Evolutionary conservation across 2,113 vertebrate species (phyloP), one percentile per base, ranked within the genome.

Genomic region (Anser brachyrhynchus): DNA sequence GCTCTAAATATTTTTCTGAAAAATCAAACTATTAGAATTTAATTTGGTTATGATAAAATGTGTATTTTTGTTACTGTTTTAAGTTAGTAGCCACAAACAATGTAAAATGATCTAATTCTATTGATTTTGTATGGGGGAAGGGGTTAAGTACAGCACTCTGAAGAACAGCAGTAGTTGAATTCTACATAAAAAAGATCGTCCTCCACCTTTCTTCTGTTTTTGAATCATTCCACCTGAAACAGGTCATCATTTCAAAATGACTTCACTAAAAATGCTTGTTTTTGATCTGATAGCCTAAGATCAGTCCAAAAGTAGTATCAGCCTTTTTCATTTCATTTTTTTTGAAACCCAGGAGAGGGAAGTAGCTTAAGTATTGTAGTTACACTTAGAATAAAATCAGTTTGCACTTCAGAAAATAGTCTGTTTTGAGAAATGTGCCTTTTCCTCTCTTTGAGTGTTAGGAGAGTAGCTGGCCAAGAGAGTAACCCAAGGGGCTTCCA

Each of bases 381-480:
- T 90, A 61, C 7, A 19, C 61, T 93, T 92, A 51, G 66, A 86
- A 90, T 61, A 21, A 92, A 92, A 92, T 87, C 15, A 78, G 26
- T 80, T 86, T 87, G 39, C 79, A 90, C 92, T 93, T 92, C 57
- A 92, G 88, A 92, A 92, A 92, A 90, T 73, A 65, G 57, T 74
- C 61, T 39, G 69, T 69, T 82, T 95, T 87, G 72, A 87, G 79
- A 90, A 95, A 61, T 3, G 3, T 83, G 59, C 59, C 17, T 76
- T 94, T 97, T 80, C n/a, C 8, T 69, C 55, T 67, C 43, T 21
- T 66, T 49, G 22, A 71, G 29, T 57, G 39, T 72, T 86, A 89
- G 35, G 20, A 3, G 54, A 67, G 83, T 62, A 17, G 39, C 66
- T 89, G 43, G 49, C 93, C 62, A 70, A 84, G 64, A 85, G 92